These are phyloP conservation scores for Macrobrachium rosenbergii DNA, from an alignment of 1,140 invertebrate species.

Conservation along the genomic window DNA sequence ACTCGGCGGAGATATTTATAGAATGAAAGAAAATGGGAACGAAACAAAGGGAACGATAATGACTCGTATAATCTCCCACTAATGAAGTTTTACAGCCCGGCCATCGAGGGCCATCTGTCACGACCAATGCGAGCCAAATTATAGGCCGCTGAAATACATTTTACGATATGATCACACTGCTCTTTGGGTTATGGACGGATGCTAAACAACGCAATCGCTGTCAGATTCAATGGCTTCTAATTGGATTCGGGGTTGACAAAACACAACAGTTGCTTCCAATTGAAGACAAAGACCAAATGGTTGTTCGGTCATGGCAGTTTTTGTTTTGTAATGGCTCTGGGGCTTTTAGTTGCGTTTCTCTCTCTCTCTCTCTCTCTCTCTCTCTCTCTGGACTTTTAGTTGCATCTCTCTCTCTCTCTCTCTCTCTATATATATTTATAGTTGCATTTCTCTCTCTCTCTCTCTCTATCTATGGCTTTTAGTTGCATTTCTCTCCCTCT, in stretches of 20 bases:
- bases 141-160: too few species aligned
- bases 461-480: not conserved
- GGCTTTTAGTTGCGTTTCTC: not conserved
- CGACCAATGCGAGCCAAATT: not conserved
- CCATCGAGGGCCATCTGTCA: not conserved
- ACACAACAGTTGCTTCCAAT: too few species aligned
- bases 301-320: not conserved
- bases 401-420: not conserved
- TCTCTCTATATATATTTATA: too few species aligned
- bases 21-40: not conserved
- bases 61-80: not conserved
- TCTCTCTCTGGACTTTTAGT: slow-evolving; percentile 1
- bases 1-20: not conserved
- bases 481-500: too few species aligned
- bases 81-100: too few species aligned
- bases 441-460: not conserved
- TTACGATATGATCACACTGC: too few species aligned
- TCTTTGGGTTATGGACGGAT: too few species aligned
- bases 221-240: too few species aligned
- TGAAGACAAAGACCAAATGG: too few species aligned
- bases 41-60: not conserved
- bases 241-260: too few species aligned
- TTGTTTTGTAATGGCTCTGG: not conserved
- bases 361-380: slow-evolving; percentile 16
- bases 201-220: too few species aligned